Evolutionary conservation across 2,888 invertebrate species (phyloP), one percentile per base, ranked within the genome.

Genomic region (Malthinus seriepunctatus): DNA sequence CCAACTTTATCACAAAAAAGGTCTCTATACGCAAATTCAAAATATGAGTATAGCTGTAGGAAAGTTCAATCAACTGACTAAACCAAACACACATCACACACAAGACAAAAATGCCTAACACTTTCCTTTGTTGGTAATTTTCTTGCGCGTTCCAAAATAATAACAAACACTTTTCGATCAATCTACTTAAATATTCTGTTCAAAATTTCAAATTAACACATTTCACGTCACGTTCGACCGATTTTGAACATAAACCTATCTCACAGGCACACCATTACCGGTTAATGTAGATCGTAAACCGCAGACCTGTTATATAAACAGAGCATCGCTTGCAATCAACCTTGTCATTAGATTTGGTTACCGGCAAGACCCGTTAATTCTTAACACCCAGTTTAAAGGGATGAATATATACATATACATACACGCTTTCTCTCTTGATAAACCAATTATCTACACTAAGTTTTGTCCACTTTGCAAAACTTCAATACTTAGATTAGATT

Each of bases 381-480:
- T 63, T 63, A 61, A 64, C 63, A 63, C 63, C 55, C 61, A 50
- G 50, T 56, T 61, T 62, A 55, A 54, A 33, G 54, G 61, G 53
- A 52, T 23, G 23, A 23, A 23, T 23, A 23, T 23, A 23, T 3
- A 5, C 23, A 23, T 5, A 23, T 23, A 23, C 42, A 54, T 57
- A 51, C 55, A 55, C 47, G 52, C 54, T 33, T 44, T 52, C 51
- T 61, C 51, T 54, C 57, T 65, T 48, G 60, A 66, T 67, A 67
- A 67, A 65, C 64, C 65, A 67, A 67, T 67, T 67, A 67, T 66
- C 62, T 62, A 51, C 45, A 54, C 23, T 56, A 65, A 67, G 49
- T 65, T 67, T 63, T 62, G 67, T 66, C 67, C 67, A 66, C 62
- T 67, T n/a, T 66, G 47, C 52, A 57, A 14, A 66, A 67, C 63